These are phyloP conservation scores for Tetranychus cinnabarinus DNA, from an alignment of 1,140 invertebrate species.

Conservation along the genomic window DNA sequence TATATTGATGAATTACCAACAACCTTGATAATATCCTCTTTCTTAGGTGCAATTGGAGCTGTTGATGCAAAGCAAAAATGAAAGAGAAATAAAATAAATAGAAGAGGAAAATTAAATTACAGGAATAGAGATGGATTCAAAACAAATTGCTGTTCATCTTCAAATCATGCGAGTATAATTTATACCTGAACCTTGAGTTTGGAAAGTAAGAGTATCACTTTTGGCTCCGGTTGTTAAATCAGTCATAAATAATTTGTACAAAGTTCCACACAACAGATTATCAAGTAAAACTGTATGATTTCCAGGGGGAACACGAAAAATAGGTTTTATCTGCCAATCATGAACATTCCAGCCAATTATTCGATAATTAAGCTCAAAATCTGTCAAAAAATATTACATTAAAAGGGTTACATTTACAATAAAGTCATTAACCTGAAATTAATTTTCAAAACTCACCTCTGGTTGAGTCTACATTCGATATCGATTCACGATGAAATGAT, in stretches of 20 bases:
- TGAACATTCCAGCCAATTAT: neutral
- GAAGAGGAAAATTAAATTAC: neutral
- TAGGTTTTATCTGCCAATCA: conserved; percentile 2
- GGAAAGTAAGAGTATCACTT: conserved; percentile 10
- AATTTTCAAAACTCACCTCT: too few species aligned
- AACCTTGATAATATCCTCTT: conserved; percentile 30
- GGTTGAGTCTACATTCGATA: neutral
- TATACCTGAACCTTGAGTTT: conserved; percentile 11
- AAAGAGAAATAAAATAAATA: neutral
- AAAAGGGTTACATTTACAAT: neutral
- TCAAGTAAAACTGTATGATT: neutral
- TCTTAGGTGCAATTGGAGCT: conserved; percentile 37
- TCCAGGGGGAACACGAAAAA: neutral
- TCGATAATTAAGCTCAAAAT: conserved; percentile 2
- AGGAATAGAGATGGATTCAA: neutral
- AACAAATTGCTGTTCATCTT: neutral
- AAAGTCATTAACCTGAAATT: too few species aligned
- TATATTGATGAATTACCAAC: conserved; percentile 42
- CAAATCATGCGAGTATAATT: neutral
- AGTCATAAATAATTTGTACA: conserved; percentile 3
- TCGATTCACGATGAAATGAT: neutral
- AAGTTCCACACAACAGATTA: conserved; percentile 35
- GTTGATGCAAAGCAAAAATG: neutral
- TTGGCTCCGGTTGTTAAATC: conserved; percentile 8
- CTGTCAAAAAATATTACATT: neutral